Percentiles rank a stretch among this genome's conserved stretches.
These are phyloP conservation scores for Rhopilema esculentum DNA, from an alignment of 30 jellyfish, hydroid and myxozoan species.

Conservation along the genomic window DNA sequence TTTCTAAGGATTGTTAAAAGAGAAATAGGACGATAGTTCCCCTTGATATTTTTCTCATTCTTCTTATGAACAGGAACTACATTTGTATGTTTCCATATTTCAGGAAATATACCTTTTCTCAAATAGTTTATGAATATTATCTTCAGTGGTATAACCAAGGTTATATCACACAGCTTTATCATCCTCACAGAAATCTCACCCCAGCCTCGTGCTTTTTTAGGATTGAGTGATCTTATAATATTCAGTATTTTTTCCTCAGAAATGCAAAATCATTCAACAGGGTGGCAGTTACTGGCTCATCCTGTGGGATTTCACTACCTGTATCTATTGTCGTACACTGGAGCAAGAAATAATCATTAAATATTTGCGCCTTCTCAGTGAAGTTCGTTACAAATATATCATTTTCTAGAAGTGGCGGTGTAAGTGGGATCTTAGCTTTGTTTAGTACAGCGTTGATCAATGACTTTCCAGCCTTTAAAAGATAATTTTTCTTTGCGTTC, in stretches of 20 bases:
- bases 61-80: slow-evolving; percentile 10
- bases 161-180: slow-evolving; percentile 20
- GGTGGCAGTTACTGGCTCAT: slow-evolving; percentile 45
- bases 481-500: slow-evolving; percentile 1
- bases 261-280: not conserved
- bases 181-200: slow-evolving; percentile 59
- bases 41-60: not conserved
- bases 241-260: slow-evolving; percentile 4
- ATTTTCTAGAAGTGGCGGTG: slow-evolving; percentile 55
- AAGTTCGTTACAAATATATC: slow-evolving; percentile 37
- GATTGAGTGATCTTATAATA: slow-evolving; percentile 21
- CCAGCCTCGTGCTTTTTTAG: slow-evolving; percentile 59
- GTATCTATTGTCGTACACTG: slow-evolving; percentile 50
- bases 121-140: not conserved
- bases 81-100: slow-evolving; percentile 2
- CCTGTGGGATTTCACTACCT: slow-evolving; percentile 54
- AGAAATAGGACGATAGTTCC: slow-evolving; percentile 12
- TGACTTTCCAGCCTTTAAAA: slow-evolving; percentile 16
- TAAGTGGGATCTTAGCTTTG: slow-evolving; percentile 57
- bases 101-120: not conserved
- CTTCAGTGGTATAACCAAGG: not conserved
- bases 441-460: slow-evolving; percentile 49
- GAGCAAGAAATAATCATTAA: slow-evolving; percentile 57
- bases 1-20: slow-evolving; percentile 2
- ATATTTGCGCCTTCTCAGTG: slow-evolving; percentile 46